These are phyloP conservation scores for Xenus cinereus DNA, from an alignment of 2,113 vertebrate genomes.

Conservation along the genomic window DNA sequence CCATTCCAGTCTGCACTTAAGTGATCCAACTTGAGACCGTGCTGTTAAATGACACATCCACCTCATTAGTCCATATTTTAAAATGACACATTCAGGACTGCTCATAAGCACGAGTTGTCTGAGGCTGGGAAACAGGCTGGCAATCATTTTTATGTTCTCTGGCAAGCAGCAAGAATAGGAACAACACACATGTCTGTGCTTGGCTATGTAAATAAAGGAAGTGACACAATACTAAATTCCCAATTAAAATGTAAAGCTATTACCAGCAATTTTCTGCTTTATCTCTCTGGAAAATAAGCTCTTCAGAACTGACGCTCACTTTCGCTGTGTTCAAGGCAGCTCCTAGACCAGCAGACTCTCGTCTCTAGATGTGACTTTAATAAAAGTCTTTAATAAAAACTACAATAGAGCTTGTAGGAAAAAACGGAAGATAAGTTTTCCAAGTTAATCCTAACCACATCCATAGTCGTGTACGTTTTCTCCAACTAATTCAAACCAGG, in stretches of 20 bases:
- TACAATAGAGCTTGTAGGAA: background rate
- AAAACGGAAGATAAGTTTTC: background rate
- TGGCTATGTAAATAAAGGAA: background rate
- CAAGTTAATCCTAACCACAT: background rate
- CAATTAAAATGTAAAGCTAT: background rate
- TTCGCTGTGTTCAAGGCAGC: background rate
- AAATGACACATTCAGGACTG: background rate
- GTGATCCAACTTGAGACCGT: background rate
- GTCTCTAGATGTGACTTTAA: background rate
- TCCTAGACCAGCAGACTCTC: background rate
- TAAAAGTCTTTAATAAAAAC: background rate
- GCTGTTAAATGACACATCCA: background rate
- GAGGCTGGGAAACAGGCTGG: background rate
- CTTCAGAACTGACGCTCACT: background rate
- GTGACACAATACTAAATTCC: background rate
- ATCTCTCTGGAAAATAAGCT: background rate
- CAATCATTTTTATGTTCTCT: background rate
- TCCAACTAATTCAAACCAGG: background rate
- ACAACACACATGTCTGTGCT: background rate
- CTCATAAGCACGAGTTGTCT: rapidly evolving
- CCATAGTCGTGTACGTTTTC: background rate
- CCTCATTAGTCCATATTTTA: background rate
- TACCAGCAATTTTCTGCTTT: background rate
- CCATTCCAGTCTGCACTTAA: background rate
- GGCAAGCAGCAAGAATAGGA: background rate